Conservation (phyloP, 1,140 invertebrate species). For the Melitaea cinxia region DNA sequence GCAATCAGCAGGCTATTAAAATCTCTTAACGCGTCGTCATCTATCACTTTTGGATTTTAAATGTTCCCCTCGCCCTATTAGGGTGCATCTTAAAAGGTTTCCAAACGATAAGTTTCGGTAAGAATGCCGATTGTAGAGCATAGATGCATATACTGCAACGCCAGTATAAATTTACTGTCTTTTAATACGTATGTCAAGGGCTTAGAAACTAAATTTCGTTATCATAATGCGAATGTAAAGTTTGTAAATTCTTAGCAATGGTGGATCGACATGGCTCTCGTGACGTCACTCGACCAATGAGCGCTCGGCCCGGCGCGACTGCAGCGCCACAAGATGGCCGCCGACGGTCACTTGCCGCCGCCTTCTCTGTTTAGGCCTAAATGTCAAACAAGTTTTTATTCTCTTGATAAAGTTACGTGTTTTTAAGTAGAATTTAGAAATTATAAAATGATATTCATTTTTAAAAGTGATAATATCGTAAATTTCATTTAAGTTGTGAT, state of each 20-base stretch:
- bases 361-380: constrained; percentile 77
- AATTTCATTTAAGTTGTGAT: constrained; percentile 1
- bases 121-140: constrained; percentile 73
- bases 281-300: constrained; percentile 79
- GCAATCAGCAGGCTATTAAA: constrained; percentile 52
- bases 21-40: constrained; percentile 60
- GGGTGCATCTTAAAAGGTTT: constrained; percentile 76
- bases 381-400: constrained; percentile 61
- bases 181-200: constrained; percentile 27
- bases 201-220: constrained; percentile 42
- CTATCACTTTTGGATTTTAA: constrained; percentile 66
- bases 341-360: constrained; percentile 69
- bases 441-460: constrained; percentile 10
- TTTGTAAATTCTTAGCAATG: constrained; percentile 66
- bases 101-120: constrained; percentile 70
- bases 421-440: constrained; percentile 36
- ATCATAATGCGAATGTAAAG: constrained; percentile 34
- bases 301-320: constrained; percentile 60
- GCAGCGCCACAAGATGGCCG: constrained; percentile 78
- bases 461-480: constrained; percentile 13
- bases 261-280: constrained; percentile 70
- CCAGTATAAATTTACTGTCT: constrained; percentile 26
- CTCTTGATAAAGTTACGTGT: constrained; percentile 43
- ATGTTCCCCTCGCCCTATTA: constrained; percentile 66
- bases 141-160: constrained; percentile 54